Base-by-base conservation (phyloP, 2,797 vertebrate species). In the Cottoperca gobio region DNA sequence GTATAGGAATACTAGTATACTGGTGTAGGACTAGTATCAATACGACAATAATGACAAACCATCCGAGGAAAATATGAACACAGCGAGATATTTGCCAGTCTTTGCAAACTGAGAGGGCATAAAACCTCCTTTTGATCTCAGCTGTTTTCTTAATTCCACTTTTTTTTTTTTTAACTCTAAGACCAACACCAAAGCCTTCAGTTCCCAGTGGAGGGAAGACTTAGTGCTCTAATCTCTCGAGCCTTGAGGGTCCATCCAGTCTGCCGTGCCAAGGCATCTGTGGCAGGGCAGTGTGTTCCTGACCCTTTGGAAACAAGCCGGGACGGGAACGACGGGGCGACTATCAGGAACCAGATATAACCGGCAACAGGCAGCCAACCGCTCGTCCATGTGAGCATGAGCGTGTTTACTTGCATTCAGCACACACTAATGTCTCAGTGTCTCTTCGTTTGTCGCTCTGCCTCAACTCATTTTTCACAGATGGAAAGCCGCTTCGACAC, bases 271-370 rank as follows among this genome's bases (percentile, higher is more conserved):
- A 62, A 53, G 70, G 75, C 54, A 70, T 80, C 63, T 80, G 78
- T 39, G 49, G 37, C 33, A 57, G 53, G 73, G 2, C 75, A 35
- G 43, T 71, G 40, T 76, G 75, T 78, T 68, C 43, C 28, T 70
- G 85, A 83, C 78, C 42, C 76, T 57, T 42, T 90, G 84, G 85
- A 87, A 43, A 0, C 12, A 9, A 54, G 87, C 82, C 82, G 53
- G 58, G 82, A 85, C 84, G 83, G 55, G 76, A 83, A 82, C 21
- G 55, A 83, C 46, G 10, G 10, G 65, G 35, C 78, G 28, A 21
- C 72, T 88, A 86, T 90, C 87, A 85, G 28, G 61, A 46, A 54
- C 49, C 16, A 82, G 83, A 91, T 84, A 89, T 11, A 33, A 70
- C 70, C 48, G 70, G 61, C 71, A 81, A 69, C 70, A 69, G 73